A percentile compares a stretch with the other conserved stretches of the same genome.
These are phyloP conservation scores for Unio pictorum DNA, from an alignment of 2,888 invertebrate genomes.

Conservation along the genomic window DNA sequence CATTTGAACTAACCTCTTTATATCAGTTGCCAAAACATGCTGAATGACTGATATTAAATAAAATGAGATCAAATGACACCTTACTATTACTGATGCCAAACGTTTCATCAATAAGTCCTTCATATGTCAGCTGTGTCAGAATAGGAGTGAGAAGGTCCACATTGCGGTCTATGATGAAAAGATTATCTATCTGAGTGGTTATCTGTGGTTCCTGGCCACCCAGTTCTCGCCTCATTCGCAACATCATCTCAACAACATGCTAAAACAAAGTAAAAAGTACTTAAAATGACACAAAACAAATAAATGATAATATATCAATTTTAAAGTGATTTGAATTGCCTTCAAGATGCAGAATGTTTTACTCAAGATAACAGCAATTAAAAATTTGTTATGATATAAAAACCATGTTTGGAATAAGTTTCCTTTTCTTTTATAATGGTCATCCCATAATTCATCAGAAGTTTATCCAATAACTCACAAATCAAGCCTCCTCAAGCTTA, in stretches of 20 bases:
- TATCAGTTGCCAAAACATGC: not conserved
- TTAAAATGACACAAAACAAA: not conserved
- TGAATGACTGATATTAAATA: not conserved
- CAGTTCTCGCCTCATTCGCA: slow-evolving; percentile 79
- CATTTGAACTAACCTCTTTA: too few species aligned
- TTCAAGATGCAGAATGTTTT: too few species aligned
- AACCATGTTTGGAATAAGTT: too few species aligned
- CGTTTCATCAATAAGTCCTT: slow-evolving; percentile 96
- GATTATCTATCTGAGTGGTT: slow-evolving; percentile 85
- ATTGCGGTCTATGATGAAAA: slow-evolving; percentile 90
- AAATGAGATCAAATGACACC: slow-evolving; percentile 15
- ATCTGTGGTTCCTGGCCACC: slow-evolving; percentile 72
- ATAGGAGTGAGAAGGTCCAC: slow-evolving; percentile 93
- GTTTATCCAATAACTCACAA: too few species aligned
- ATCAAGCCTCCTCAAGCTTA: too few species aligned
- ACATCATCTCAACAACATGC: slow-evolving; percentile 90
- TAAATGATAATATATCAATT: not conserved
- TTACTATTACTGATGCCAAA: slow-evolving; percentile 83
- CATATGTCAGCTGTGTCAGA: slow-evolving; percentile 95
- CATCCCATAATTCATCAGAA: too few species aligned
- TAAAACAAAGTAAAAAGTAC: slow-evolving; percentile 29
- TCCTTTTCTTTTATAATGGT: too few species aligned
- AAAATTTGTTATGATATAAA: too few species aligned
- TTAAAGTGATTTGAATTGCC: too few species aligned
- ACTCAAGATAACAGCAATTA: too few species aligned